Percentiles rank a stretch among this genome's conserved stretches.
Evolutionary conservation across 2,888 invertebrate species (phyloP).

Genomic region (Chrysolina americana): DNA sequence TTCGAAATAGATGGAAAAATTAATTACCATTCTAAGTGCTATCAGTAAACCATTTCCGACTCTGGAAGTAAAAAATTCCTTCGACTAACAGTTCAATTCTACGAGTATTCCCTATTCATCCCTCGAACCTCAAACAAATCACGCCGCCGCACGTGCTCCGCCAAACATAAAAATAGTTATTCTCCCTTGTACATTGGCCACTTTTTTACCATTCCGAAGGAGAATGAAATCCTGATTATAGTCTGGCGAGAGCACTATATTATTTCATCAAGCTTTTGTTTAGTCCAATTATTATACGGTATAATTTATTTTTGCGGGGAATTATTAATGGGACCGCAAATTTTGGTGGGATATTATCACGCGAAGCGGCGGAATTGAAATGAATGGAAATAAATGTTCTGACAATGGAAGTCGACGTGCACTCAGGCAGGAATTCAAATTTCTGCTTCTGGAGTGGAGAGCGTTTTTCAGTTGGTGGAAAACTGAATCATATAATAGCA

Average conservation of each 20-base stretch:
- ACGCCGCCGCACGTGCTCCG: conserved; percentile 3
- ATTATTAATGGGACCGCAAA: conserved; percentile 41
- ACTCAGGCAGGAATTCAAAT: background rate
- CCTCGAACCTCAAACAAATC: conserved; percentile 6
- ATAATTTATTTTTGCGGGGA: conserved; percentile 47
- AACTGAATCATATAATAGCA: background rate
- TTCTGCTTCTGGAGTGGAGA: background rate
- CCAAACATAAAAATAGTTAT: background rate
- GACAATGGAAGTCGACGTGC: conserved; percentile 21
- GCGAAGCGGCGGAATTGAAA: conserved; percentile 26
- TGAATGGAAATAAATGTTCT: conserved; percentile 13
- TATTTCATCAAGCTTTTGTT: conserved; percentile 56
- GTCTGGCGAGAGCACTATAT: conserved; percentile 52
- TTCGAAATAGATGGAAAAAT: too few relatives aligned
- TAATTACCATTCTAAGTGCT: background rate
- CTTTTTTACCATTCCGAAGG: conserved; percentile 56
- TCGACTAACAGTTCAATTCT: background rate
- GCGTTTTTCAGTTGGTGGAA: background rate
- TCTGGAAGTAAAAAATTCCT: background rate
- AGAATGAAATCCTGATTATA: conserved; percentile 59
- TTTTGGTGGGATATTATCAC: conserved; percentile 39
- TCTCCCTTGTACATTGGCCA: conserved; percentile 34
- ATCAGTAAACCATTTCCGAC: background rate
- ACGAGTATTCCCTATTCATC: background rate
- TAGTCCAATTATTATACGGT: conserved; percentile 52